Percentiles rank a stretch among this genome's conserved stretches.
These are phyloP conservation scores for Leucophora obtusa DNA, from an alignment of 2,888 invertebrate species.

Conservation along the genomic window DNA sequence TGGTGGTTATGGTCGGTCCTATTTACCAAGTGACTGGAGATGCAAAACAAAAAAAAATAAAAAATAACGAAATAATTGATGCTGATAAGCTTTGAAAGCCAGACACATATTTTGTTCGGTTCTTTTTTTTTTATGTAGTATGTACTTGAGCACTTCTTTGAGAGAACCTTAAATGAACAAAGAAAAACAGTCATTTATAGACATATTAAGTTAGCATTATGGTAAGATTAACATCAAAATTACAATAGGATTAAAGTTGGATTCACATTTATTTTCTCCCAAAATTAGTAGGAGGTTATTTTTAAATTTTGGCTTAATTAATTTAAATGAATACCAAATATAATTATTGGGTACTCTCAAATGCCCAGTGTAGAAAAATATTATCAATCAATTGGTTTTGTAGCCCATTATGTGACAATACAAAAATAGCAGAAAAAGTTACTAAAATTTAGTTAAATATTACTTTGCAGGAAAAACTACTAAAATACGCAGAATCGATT, in stretches of 20 bases:
- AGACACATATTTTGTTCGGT: background rate
- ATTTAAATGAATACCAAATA: too few species aligned
- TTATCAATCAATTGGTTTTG: too few species aligned
- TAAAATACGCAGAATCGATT: too few species aligned
- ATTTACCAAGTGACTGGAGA: background rate
- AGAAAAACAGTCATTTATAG: background rate
- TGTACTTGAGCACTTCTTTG: background rate
- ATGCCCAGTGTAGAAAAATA: too few species aligned
- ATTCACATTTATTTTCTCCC: background rate
- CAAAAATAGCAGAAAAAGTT: too few species aligned
- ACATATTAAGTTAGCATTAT: background rate
- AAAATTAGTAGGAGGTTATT: background rate
- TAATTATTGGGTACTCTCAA: too few species aligned
- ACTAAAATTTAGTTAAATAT: too few species aligned
- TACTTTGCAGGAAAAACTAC: too few species aligned
- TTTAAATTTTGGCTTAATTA: too few species aligned
- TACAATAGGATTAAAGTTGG: background rate
- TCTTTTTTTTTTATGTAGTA: too few species aligned
- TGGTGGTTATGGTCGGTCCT: background rate
- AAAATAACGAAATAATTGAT: background rate
- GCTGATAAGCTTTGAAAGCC: background rate
- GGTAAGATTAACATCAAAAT: background rate
- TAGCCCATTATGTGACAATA: too few species aligned
- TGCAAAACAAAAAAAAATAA: background rate
- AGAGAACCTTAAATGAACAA: background rate